A percentile compares a stretch with the other conserved stretches of the same genome.
These are phyloP conservation scores for Conistra vaccinii DNA, from an alignment of 2,888 invertebrate genomes.

Conservation along the genomic window DNA sequence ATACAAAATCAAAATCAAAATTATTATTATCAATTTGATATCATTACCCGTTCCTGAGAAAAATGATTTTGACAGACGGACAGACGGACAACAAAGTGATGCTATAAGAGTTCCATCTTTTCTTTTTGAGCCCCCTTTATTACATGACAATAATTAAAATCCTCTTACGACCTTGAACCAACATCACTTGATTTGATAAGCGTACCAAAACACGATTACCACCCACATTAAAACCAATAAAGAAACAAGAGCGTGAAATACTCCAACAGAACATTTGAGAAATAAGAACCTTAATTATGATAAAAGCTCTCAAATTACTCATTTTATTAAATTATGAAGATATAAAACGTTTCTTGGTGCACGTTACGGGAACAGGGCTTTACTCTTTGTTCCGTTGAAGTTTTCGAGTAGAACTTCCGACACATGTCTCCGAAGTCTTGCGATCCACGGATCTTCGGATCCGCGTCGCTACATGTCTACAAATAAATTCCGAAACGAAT, in stretches of 20 bases:
- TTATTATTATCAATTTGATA: too few species aligned
- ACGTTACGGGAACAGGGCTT: conserved; percentile 82
- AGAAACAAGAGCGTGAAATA: conserved; percentile 35
- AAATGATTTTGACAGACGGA: too few species aligned
- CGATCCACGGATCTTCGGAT: conserved; percentile 64
- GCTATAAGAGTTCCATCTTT: too few species aligned
- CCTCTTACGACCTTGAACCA: not conserved
- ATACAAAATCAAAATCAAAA: too few species aligned
- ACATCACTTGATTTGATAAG: not conserved
- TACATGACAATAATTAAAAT: not conserved
- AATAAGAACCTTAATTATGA: conserved; percentile 67
- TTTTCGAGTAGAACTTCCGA: conserved; percentile 85
- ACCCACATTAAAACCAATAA: conserved; percentile 6
- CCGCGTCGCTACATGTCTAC: conserved; percentile 56
- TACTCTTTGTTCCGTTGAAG: conserved; percentile 82
- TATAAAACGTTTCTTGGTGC: conserved; percentile 71
- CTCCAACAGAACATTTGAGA: conserved; percentile 48
- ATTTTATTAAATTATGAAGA: conserved; percentile 75
- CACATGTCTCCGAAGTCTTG: conserved; percentile 83
- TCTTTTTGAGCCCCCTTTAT: too few species aligned
- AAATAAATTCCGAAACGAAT: conserved; percentile 63
- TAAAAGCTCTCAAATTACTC: conserved; percentile 72
- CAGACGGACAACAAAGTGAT: too few species aligned
- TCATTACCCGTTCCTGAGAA: too few species aligned
- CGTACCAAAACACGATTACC: conserved; percentile 1